Conservation (phyloP, 2,113 vertebrate genomes). For the Corvus cornix region DNA sequence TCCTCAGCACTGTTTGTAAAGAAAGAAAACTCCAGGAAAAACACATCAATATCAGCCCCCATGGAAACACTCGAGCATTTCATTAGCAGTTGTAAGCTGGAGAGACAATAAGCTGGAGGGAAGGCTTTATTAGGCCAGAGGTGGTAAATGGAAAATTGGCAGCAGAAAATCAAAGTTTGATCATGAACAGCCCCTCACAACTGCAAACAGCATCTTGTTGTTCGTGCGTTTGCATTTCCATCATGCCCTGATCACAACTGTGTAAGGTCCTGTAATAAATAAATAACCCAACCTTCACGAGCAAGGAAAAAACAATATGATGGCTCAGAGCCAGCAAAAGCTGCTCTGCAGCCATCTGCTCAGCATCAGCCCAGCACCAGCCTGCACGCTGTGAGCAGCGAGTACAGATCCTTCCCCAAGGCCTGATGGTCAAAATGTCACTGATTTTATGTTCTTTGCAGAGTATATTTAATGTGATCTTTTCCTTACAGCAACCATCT, state of each 20-base stretch:
- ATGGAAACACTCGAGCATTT: conserved; percentile 19
- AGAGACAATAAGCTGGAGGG: neutral
- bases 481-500: neutral
- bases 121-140: neutral
- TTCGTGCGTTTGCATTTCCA: neutral
- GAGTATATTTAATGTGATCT: neutral
- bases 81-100: neutral
- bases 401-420: conserved; percentile 30
- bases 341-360: conserved; percentile 35
- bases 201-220: neutral
- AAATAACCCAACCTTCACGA: neutral
- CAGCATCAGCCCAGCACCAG: conserved; percentile 23
- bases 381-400: rapidly evolving
- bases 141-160: conserved; percentile 7
- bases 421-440: conserved; percentile 47
- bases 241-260: neutral
- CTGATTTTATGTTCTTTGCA: conserved; percentile 24
- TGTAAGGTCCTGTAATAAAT: neutral
- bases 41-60: neutral
- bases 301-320: neutral
- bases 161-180: neutral
- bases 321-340: neutral
- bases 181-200: neutral
- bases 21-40: neutral
- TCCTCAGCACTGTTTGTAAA: neutral